Evolutionary conservation across 1,140 invertebrate species (phyloP).

Genomic region (Macrosteles quadrilineatus): DNA sequence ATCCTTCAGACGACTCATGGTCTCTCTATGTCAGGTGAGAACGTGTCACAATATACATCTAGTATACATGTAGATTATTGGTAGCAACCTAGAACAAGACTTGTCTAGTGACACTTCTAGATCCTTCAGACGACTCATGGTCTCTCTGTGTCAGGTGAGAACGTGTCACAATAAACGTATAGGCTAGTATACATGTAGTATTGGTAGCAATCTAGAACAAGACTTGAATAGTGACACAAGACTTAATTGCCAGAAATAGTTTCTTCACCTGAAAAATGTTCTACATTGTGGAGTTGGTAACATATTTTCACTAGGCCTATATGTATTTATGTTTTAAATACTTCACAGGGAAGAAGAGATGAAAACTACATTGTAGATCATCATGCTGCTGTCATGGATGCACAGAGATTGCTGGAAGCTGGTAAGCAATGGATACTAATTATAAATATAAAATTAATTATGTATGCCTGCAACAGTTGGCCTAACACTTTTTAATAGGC

Average conservation of each 20-base stretch:
- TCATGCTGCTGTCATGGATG: slow-evolving; percentile 65
- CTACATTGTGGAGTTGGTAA: too few species aligned
- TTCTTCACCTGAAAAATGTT: too few species aligned
- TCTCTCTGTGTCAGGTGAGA: slow-evolving; percentile 63
- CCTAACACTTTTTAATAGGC: too few species aligned
- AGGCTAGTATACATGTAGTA: too few species aligned
- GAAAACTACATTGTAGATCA: slow-evolving; percentile 69
- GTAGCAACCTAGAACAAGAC: slow-evolving; percentile 75
- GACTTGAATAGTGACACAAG: slow-evolving; percentile 81
- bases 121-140: slow-evolving; percentile 76
- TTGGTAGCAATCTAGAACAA: slow-evolving; percentile 72
- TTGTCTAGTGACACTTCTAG: slow-evolving; percentile 81
- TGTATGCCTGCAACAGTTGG: too few species aligned
- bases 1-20: slow-evolving; percentile 76
- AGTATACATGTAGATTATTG: too few species aligned
- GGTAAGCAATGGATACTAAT: slow-evolving; percentile 59
- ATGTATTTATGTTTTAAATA: too few species aligned
- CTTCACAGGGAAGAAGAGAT: slow-evolving; percentile 60
- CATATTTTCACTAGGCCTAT: too few species aligned
- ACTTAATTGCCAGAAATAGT: too few species aligned
- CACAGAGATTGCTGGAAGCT: slow-evolving; percentile 69
- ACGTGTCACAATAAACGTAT: too few species aligned
- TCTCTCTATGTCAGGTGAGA: slow-evolving; percentile 63
- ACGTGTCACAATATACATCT: too few species aligned
- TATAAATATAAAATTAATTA: too few species aligned